Percentiles rank a stretch among this genome's conserved stretches.
These are phyloP conservation scores for Gopherus evgoodei DNA, from an alignment of 2,113 vertebrate genomes.

Conservation along the genomic window DNA sequence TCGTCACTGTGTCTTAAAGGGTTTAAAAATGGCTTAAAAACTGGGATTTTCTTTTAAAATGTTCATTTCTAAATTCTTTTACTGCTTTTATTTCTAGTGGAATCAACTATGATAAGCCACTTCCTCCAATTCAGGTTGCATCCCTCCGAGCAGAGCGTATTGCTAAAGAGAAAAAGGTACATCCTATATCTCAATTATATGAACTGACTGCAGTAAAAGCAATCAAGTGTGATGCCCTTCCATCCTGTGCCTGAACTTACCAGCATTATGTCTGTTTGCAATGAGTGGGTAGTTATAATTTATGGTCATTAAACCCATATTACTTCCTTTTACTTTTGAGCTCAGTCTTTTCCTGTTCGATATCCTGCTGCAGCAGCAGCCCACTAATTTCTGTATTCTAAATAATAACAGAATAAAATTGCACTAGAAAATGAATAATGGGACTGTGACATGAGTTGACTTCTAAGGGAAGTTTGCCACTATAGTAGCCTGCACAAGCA, in stretches of 20 bases:
- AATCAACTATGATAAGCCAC: conserved; percentile 93
- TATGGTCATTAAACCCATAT: neutral
- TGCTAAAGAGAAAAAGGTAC: conserved; percentile 93
- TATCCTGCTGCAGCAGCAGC: neutral
- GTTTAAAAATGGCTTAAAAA: neutral
- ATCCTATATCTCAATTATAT: neutral
- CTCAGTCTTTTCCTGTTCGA: neutral
- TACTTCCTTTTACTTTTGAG: neutral
- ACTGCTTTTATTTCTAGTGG: conserved; percentile 78
- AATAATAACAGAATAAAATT: neutral
- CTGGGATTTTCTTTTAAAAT: neutral
- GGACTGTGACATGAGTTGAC: neutral
- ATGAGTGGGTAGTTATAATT: neutral
- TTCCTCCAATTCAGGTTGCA: conserved; percentile 92
- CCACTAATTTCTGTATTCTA: neutral
- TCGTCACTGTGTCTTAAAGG: neutral
- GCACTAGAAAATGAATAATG: neutral
- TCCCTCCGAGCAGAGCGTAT: conserved; percentile 93
- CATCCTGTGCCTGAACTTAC: neutral
- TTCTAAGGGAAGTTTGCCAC: neutral
- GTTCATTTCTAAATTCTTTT: neutral
- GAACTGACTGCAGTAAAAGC: neutral
- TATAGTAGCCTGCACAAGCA: neutral
- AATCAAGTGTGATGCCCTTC: neutral
- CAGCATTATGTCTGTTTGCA: neutral